Base-by-base conservation (phyloP, 2,113 vertebrate genomes). In the Maccullochella peelii region DNA sequence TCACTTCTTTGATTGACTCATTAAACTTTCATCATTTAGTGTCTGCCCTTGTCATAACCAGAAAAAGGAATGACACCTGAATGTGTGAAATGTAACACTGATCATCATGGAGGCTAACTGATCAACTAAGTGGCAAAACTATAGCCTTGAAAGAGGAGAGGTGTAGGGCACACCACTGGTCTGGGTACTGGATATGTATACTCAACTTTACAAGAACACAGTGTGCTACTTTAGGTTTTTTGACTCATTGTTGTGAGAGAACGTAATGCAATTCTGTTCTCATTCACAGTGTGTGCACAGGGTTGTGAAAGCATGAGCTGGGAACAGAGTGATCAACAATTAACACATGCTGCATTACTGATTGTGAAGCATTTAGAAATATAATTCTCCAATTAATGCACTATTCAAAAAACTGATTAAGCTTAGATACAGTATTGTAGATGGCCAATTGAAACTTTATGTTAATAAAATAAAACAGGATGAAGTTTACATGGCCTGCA, bases 61-160 rank as follows among this genome's bases (percentile, higher is more conserved):
- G 50, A 49, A 42, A 42, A 87, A 72, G 7, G 71, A 83, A 71
- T 73, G 77, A 73, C 85, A 54, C 67, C 83, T 74, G 59, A 70
- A 91, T 50, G 89, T 89, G 91, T 92, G 55, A 91, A 83, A 91
- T 70, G 73, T 16, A 40, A 84, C 92, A 68, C 87, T 1, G 42
- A 40, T 80, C 79, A 80, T 87, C 84, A 74, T 47, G 61, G 77
- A 82, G 59, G 73, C 77, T 85, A 80, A 86, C 40, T 84, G n/a
- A 87, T 85, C 36, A 58, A 67, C 73, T 72, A 54, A 62, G 42
- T 68, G 79, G 42, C 25, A 73, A 67, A 84, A 69, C 36, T 33
- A 33, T 33, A 55, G 21, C 73, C 1, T 1, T 0, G 61, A 1
- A 16, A 10, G 58, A 72, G 73, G 71, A 66, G 40, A 47, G 74